A percentile compares a stretch with the other conserved stretches of the same genome.
Conservation (phyloP, 2,888 invertebrate species). For the Hoplodrina ambigua region DNA sequence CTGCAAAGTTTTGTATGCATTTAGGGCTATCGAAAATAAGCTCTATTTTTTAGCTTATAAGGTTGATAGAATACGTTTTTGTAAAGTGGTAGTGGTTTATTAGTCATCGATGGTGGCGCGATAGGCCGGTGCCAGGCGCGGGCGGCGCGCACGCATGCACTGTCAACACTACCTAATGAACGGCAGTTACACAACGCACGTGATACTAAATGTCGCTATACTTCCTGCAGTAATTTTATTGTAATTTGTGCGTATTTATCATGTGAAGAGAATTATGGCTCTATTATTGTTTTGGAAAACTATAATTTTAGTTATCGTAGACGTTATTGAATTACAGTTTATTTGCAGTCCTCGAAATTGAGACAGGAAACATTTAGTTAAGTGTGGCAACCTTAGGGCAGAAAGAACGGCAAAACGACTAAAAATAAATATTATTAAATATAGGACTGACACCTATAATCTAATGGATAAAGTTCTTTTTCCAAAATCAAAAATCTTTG, state of each 20-base stretch:
- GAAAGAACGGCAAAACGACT: too few species aligned
- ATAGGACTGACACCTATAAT: too few species aligned
- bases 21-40: slow-evolving; percentile 27
- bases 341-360: neutral
- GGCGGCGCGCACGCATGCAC: slow-evolving; percentile 88
- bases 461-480: neutral
- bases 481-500: neutral
- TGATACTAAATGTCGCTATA: slow-evolving; percentile 87
- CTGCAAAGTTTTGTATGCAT: slow-evolving; percentile 66
- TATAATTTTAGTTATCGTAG: slow-evolving; percentile 48
- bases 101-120: slow-evolving; percentile 90
- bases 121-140: slow-evolving; percentile 87
- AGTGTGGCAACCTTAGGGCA: too few species aligned
- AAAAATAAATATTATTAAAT: too few species aligned
- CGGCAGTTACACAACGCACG: slow-evolving; percentile 90
- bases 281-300: slow-evolving; percentile 68
- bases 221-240: slow-evolving; percentile 86
- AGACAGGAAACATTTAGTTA: neutral
- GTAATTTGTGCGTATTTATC: slow-evolving; percentile 90
- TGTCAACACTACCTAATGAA: slow-evolving; percentile 90
- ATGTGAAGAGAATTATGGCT: slow-evolving; percentile 86
- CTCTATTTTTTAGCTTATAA: slow-evolving; percentile 51
- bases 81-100: slow-evolving; percentile 79
- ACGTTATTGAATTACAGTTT: slow-evolving; percentile 17
- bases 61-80: slow-evolving; percentile 55